Percentiles rank a stretch among this genome's conserved stretches.
These are phyloP conservation scores for Aphidius colemani DNA, from an alignment of 2,888 invertebrate species.

Conservation along the genomic window DNA sequence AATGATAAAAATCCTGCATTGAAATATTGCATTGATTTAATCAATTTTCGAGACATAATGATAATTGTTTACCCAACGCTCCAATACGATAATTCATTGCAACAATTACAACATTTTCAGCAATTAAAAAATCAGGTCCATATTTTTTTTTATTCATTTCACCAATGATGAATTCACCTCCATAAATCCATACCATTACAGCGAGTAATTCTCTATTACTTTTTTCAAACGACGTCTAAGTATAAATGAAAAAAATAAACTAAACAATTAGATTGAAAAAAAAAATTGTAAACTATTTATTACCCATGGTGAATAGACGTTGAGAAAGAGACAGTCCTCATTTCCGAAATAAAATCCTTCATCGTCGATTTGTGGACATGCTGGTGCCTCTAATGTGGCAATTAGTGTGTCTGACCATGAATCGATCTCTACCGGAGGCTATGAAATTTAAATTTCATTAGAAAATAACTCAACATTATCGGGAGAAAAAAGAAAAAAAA, in stretches of 20 bases:
- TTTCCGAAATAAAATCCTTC: not conserved
- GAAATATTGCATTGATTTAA: no score
- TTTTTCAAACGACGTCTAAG: not conserved
- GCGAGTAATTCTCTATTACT: conserved; percentile 27
- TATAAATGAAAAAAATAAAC: not conserved
- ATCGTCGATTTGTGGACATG: conserved; percentile 8
- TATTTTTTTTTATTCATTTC: not conserved
- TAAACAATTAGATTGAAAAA: conserved; percentile 2
- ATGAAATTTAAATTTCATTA: not conserved
- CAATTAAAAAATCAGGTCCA: conserved; percentile 19
- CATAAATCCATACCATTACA: conserved; percentile 52
- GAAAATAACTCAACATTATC: not conserved
- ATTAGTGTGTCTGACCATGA: not conserved
- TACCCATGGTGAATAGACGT: conserved; percentile 21
- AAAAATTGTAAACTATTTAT: conserved; percentile 3
- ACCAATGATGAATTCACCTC: conserved; percentile 41
- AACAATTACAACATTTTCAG: conserved; percentile 11
- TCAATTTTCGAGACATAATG: no score
- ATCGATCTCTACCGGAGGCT: conserved; percentile 8
- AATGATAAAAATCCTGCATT: conserved; percentile 37
- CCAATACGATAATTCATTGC: conserved; percentile 18
- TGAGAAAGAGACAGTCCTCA: conserved; percentile 19
- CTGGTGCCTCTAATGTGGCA: conserved; percentile 3
- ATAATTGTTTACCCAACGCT: not conserved
- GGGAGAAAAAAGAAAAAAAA: not conserved